phyloP scores from a whole-genome alignment of 2,888 invertebrate species.

The Parnassius glacialis region DNA sequence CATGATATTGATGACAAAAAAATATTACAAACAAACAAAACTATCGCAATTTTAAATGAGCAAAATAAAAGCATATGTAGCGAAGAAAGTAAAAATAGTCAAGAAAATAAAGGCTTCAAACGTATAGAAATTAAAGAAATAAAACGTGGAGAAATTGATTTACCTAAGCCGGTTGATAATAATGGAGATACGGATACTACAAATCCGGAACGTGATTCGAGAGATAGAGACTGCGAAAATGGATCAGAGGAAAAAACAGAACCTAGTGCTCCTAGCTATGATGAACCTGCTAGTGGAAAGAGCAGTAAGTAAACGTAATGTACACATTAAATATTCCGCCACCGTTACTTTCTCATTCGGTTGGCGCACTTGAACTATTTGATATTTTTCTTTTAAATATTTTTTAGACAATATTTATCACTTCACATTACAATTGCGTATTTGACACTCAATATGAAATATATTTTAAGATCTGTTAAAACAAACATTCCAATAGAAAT shows the following conservation, averaged over 20 bases:
- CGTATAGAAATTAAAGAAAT: slow-evolving; percentile 27
- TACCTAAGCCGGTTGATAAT: not conserved
- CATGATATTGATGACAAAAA: not conserved
- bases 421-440: too few relatives aligned
- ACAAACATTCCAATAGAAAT: too few relatives aligned
- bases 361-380: too few relatives aligned
- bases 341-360: too few relatives aligned
- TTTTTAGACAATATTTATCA: too few relatives aligned
- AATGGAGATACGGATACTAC: not conserved
- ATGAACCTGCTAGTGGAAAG: not conserved
- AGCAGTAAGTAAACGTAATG: not conserved
- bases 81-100: not conserved
- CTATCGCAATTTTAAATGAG: not conserved
- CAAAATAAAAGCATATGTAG: not conserved
- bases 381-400: too few relatives aligned
- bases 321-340: too few relatives aligned
- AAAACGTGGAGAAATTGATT: slow-evolving; percentile 5
- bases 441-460: too few relatives aligned
- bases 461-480: too few relatives aligned
- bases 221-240: slow-evolving; percentile 26
- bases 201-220: slow-evolving; percentile 19
- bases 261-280: not conserved
- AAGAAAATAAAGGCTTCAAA: slow-evolving; percentile 5
- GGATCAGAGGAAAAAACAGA: not conserved
- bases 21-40: not conserved